Conservation (phyloP, 2,888 invertebrate genomes). For the Drosophila hamatofila region DNA sequence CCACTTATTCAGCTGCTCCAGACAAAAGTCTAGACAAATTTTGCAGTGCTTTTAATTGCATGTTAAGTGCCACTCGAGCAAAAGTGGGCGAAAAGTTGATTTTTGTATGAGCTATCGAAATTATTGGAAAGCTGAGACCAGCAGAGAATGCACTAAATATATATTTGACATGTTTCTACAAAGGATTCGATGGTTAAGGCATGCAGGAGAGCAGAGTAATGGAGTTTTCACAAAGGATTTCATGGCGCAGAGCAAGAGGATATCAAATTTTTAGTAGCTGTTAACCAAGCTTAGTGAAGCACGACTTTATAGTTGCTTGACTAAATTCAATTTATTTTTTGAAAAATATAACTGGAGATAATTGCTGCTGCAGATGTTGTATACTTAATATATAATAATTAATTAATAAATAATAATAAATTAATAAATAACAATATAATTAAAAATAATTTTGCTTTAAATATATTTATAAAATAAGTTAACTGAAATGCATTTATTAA, state of each 20-base stretch:
- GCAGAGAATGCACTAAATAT: conserved; percentile 12
- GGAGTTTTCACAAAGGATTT: background rate
- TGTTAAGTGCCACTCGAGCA: conserved; percentile 53
- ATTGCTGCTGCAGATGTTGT: no score
- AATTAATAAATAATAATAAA: no score
- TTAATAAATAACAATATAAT: no score
- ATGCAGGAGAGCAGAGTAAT: no score
- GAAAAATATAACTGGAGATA: no score
- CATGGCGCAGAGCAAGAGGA: background rate
- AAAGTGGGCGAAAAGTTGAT: conserved; percentile 41
- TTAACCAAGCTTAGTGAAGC: background rate
- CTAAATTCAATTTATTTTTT: background rate
- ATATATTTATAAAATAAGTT: background rate
- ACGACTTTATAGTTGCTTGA: background rate
- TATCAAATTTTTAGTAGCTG: background rate
- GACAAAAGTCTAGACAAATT: conserved; percentile 63
- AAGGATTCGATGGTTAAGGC: background rate
- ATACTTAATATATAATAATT: no score
- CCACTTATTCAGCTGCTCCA: conserved; percentile 38
- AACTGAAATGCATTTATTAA: background rate
- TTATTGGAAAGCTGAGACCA: conserved; percentile 26
- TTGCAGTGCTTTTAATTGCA: conserved; percentile 66
- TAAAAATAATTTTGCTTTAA: no score
- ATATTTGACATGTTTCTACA: conserved; percentile 8
- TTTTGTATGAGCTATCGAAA: conserved; percentile 24